phyloP scores from a whole-genome alignment of 2,113 vertebrate species.

The Phylloscopus trochiloides region DNA sequence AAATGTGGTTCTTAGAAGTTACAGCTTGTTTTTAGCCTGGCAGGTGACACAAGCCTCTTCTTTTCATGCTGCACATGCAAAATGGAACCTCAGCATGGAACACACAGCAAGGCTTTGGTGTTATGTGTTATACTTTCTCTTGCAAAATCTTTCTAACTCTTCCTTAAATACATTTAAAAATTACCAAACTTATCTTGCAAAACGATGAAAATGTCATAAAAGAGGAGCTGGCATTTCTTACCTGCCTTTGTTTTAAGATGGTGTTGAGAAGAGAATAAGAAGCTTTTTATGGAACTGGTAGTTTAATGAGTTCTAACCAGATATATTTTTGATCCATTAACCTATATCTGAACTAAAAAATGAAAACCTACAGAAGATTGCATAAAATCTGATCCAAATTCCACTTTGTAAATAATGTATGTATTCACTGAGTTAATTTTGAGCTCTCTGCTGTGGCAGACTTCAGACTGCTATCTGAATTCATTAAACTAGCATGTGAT shows the following conservation, averaged over 20 bases:
- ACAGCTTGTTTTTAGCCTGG: not conserved
- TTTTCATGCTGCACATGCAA: not conserved
- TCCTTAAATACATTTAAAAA: not conserved
- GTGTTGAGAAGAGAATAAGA: not conserved
- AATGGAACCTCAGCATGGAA: constrained; percentile 6
- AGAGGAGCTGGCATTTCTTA: not conserved
- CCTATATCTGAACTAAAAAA: not conserved
- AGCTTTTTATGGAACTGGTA: not conserved
- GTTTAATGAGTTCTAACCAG: constrained; percentile 53
- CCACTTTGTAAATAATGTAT: not conserved
- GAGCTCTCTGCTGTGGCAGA: not conserved
- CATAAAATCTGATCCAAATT: not conserved
- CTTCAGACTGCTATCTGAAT: constrained; percentile 3
- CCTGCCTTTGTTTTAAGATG: not conserved
- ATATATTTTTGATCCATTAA: not conserved
- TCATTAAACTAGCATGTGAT: constrained; percentile 68
- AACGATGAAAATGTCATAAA: not conserved
- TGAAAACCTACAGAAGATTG: not conserved
- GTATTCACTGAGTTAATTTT: not conserved
- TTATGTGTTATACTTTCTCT: not conserved
- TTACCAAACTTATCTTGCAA: not conserved
- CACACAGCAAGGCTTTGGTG: not conserved
- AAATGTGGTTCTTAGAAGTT: not conserved
- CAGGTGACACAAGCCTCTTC: constrained; percentile 1
- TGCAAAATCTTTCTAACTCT: not conserved